Base-by-base conservation (phyloP, 1,140 invertebrate genomes). In the Temnothorax curvispinosus region DNA sequence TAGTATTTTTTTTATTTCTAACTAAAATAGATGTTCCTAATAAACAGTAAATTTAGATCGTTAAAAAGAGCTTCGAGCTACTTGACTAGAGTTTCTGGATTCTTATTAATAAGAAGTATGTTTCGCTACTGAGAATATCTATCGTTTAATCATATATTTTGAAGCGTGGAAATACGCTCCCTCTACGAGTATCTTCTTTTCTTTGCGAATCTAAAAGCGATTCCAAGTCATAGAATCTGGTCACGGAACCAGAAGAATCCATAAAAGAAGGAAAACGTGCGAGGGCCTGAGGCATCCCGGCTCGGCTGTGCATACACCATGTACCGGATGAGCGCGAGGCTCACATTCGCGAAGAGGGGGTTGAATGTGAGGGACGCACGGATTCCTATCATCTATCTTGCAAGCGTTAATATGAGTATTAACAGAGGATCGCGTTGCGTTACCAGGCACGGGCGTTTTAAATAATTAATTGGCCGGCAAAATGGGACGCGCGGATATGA, bases 401-500 rank as follows among this genome's bases (percentile, higher is more conserved):
- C 86, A 67, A 75, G 35, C 88, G 82, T 21, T 88, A 89, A 91
- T 91, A 91, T 85, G 88, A 80, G 90, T 91, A 89, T 91, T 90
- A 91, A 88, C 90, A 88, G 27, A 27, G 82, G 52, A 65, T 64
- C 38, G 69, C 85, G 88, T 87, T 90, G 88, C 88, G 81, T 91
- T 91, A 86, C 72, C 89, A 86, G 60, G 38, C 38, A 32, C 52
- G 65, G 18, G 80, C 87, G 86, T 82, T 93, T 92, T 88, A 91
- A 91, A 91, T 92, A 92, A 92, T 92, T 91, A 91, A 92, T 93
- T 92, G 91, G 91, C 87, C 76, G 69, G 67, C 77, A 85, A 87
- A 90, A 87, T 92, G 88, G 78, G 69, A 86, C 84, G 81, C 47
- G 91, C 81, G 88, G 72, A 92, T 89, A 88, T 90, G 87, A 89